Conservation (phyloP, 2,113 vertebrate genomes). For the Bos javanicus region DNA sequence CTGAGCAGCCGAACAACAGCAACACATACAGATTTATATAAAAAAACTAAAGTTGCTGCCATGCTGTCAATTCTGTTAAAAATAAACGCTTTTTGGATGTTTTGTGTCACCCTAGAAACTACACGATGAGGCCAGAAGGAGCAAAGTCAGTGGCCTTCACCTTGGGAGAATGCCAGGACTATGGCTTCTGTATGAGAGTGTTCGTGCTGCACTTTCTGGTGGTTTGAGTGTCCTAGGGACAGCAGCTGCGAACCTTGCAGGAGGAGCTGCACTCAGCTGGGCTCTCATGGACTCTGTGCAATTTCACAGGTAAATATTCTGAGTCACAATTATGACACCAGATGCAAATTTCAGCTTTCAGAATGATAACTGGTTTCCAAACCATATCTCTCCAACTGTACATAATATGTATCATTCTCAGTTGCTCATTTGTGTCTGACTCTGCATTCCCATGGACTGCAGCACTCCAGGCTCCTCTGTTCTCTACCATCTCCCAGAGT, state of each 20-base stretch:
- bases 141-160: accelerated
- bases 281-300: accelerated
- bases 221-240: accelerated
- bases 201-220: accelerated
- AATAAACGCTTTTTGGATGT: neutral
- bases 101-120: neutral
- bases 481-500: neutral
- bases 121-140: accelerated
- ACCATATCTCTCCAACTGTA: accelerated
- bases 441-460: neutral
- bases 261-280: accelerated
- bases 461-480: neutral
- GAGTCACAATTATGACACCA: too few species aligned
- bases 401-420: neutral
- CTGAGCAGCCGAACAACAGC: neutral
- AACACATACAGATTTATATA: accelerated
- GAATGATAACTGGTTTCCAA: neutral
- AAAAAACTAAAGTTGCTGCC: accelerated
- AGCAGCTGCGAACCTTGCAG: neutral
- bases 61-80: neutral
- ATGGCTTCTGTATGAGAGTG: accelerated
- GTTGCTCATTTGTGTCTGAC: neutral
- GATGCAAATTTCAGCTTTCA: neutral
- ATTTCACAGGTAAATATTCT: neutral
- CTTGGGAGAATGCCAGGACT: neutral